Base-by-base conservation (phyloP, 2,888 invertebrate species). In the Drosophila rellima region DNA sequence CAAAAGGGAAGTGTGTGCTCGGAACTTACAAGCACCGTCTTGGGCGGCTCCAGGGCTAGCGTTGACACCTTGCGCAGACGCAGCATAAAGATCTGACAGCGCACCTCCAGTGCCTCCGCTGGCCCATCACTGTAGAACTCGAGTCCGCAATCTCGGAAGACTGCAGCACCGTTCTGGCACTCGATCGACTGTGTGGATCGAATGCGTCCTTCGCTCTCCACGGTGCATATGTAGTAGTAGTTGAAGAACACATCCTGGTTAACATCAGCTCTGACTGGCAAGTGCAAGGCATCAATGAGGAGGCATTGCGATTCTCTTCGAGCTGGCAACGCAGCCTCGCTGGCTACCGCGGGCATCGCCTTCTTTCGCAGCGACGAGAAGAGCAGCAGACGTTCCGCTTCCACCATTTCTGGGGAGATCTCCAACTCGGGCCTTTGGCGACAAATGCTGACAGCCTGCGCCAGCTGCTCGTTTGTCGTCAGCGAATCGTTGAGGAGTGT, bases 311-410 rank as follows among this genome's bases (percentile, higher is more conserved):
- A 45, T n/a, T 73, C 54, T 7, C 68, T 57, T 2, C 69, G 23
- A 0, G 55, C 47, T 3, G 70, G 48, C 54, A 62, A 35, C 3
- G 42, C 15, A 0, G 42, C 35, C 15, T 64, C 78, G 7, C 18
- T 62, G 2, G 10, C 5, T 0, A 10, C 4, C 0, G 33, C 17
- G 0, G 44, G 35, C 0, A 33, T 6, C 4, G 64, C 18, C 33
- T 70, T 66, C 5, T 37, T 50, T 1, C 73, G 75, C 17, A 93
- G 61, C 2, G 89, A 76, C 5, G 93, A 93, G 64, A 93, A 86
- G 2, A 94, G 78, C 8, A 94, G 72, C 18, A 93, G 87, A 2
- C 93, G 91, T 75, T 94, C 94, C 0, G 93, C 94, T 73, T 94
- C 94, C 0, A 94, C 92, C 87, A 93, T 93, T 82, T 94, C 94